Conservation (phyloP, 2,797 vertebrate species). For the Cephalopachus bancanus region DNA sequence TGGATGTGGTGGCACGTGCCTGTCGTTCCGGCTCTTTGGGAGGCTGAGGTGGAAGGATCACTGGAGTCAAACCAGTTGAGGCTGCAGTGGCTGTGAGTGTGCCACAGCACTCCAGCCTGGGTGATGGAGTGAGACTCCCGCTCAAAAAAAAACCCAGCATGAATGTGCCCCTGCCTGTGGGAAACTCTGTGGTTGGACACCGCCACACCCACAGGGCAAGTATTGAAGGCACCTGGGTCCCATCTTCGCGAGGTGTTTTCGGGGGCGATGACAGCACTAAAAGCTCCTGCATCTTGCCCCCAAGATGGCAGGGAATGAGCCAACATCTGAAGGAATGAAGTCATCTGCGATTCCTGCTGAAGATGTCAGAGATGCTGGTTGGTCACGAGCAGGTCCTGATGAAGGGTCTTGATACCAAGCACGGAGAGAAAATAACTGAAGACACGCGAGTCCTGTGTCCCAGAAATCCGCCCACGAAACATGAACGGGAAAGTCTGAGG, state of each 20-base stretch:
- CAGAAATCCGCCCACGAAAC: neutral
- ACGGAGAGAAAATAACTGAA: neutral
- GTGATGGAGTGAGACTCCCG: no score
- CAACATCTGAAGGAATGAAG: neutral
- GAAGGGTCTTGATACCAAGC: neutral
- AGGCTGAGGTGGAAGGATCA: no score
- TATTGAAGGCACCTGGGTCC: no score
- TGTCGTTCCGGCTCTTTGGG: no score
- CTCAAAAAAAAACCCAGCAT: no score
- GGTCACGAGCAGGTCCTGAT: neutral
- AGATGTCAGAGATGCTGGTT: neutral
- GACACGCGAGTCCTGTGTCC: neutral
- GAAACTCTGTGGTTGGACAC: no score
- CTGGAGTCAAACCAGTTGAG: no score
- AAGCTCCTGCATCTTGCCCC: neutral
- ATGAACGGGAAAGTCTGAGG: slow-evolving; percentile 25
- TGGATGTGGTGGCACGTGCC: no score
- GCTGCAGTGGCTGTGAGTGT: no score
- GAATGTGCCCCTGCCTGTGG: no score
- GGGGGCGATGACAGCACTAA: neutral
- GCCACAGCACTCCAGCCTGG: no score
- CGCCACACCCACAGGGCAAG: no score
- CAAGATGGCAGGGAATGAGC: neutral
- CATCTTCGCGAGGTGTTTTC: neutral
- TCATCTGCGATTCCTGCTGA: neutral